These are phyloP conservation scores for Dinocampus coccinellae DNA, from an alignment of 2,888 invertebrate species.

Conservation along the genomic window DNA sequence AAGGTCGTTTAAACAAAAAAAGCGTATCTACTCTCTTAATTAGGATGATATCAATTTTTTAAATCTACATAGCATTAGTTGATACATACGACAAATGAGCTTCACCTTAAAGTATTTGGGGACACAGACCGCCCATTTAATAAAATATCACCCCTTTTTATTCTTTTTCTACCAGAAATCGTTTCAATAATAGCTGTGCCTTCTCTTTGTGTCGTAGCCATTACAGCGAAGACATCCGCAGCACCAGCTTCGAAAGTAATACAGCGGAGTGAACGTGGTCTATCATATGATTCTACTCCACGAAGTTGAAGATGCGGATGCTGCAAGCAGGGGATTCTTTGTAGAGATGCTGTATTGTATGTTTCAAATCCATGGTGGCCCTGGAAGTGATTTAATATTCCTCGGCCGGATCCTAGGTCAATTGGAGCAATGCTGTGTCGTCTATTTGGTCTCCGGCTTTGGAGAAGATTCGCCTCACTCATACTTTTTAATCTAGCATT, in stretches of 20 bases:
- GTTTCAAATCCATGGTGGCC: slow-evolving; percentile 50
- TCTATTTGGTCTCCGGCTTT: slow-evolving; percentile 54
- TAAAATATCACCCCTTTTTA: slow-evolving; percentile 81
- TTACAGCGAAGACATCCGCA: slow-evolving; percentile 90
- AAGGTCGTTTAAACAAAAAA: too few species aligned
- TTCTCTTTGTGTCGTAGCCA: slow-evolving; percentile 90
- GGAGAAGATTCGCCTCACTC: slow-evolving; percentile 88
- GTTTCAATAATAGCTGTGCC: slow-evolving; percentile 89
- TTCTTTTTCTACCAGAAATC: slow-evolving; percentile 80
- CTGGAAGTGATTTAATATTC: slow-evolving; percentile 45
- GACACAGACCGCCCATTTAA: slow-evolving; percentile 89
- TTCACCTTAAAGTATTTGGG: slow-evolving; percentile 76
- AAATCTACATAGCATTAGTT: too few species aligned
- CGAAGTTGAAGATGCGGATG: slow-evolving; percentile 66
- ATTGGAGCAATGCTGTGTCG: slow-evolving; percentile 67
- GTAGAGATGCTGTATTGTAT: slow-evolving; percentile 46
- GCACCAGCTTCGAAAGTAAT: slow-evolving; percentile 91
- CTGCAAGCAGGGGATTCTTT: slow-evolving; percentile 49
- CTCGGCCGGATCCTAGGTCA: slow-evolving; percentile 59
- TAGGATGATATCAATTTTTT: slow-evolving; percentile 5
- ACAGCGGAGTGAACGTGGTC: slow-evolving; percentile 47
- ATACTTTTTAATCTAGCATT: slow-evolving; percentile 72
- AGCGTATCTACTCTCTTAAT: too few species aligned
- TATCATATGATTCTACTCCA: slow-evolving; percentile 57
- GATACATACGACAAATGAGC: too few species aligned